These are phyloP conservation scores for Acrocephalus kingi DNA, from an alignment of 2,113 vertebrate species.

Conservation along the genomic window DNA sequence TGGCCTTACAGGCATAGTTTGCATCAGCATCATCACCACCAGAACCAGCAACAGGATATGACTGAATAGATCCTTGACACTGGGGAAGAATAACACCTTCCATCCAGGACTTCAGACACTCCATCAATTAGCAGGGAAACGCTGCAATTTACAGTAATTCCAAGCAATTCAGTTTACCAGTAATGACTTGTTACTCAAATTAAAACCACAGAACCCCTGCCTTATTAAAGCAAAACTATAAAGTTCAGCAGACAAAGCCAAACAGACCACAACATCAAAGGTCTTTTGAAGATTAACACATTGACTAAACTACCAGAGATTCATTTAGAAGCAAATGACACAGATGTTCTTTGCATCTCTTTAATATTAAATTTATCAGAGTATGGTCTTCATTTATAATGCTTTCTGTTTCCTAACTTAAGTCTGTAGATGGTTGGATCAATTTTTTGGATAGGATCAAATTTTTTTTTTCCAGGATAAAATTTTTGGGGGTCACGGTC, in stretches of 20 bases:
- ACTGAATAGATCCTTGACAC: background rate
- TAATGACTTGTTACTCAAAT: slow-evolving; percentile 9
- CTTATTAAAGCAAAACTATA: slow-evolving; percentile 40
- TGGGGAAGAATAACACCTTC: background rate
- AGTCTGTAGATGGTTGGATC: background rate
- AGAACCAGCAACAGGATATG: background rate
- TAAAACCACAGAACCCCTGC: slow-evolving; percentile 4
- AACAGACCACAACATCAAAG: slow-evolving; percentile 48
- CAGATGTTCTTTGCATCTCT: background rate
- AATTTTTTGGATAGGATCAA: background rate
- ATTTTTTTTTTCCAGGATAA: background rate
- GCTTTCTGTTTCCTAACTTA: background rate
- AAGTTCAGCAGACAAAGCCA: slow-evolving; percentile 40
- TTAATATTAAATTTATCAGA: slow-evolving; percentile 18
- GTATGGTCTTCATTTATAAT: background rate
- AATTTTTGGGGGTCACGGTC: background rate
- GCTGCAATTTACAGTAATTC: slow-evolving; percentile 33
- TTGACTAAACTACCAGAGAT: slow-evolving; percentile 43
- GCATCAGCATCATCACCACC: background rate
- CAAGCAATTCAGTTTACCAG: background rate
- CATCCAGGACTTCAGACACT: background rate
- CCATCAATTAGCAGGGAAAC: background rate
- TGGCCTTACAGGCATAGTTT: background rate
- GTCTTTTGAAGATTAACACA: slow-evolving; percentile 54
- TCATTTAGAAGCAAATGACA: slow-evolving; percentile 30